Conservation (phyloP, 1,140 invertebrate species). For the Belonocnema kinseyi region DNA sequence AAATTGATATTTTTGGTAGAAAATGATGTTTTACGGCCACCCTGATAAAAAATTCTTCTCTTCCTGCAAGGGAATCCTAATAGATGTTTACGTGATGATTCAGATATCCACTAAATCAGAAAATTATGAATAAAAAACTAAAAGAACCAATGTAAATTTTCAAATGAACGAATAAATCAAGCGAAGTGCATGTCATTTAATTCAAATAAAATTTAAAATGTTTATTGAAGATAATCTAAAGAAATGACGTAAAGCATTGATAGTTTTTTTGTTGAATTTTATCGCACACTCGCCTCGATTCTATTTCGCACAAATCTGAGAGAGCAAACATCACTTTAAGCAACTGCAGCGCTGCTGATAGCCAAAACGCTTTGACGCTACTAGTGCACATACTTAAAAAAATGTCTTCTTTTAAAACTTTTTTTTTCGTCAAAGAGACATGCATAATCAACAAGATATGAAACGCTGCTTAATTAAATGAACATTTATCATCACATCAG, state of each 20-base stretch:
- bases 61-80: too few species aligned
- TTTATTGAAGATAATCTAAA: too few species aligned
- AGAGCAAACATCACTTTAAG: neutral
- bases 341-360: conserved; percentile 9
- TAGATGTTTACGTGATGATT: too few species aligned
- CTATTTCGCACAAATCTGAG: conserved; percentile 5
- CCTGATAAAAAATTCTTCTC: too few species aligned
- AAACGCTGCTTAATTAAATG: conserved; percentile 37
- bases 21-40: too few species aligned
- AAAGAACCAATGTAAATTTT: too few species aligned
- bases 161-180: too few species aligned
- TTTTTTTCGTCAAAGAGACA: neutral
- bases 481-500: conserved; percentile 56
- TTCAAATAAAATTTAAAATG: neutral
- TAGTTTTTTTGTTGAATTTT: too few species aligned
- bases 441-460: neutral
- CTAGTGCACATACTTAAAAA: conserved; percentile 18
- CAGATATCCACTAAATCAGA: too few species aligned
- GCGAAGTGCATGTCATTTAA: neutral
- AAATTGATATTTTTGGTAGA: too few species aligned
- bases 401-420: neutral
- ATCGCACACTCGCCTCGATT: conserved; percentile 8
- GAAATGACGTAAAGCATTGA: too few species aligned
- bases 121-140: too few species aligned
- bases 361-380: conserved; percentile 21